Conservation (phyloP, 2,888 invertebrate genomes). For the Parnassius smintheus region DNA sequence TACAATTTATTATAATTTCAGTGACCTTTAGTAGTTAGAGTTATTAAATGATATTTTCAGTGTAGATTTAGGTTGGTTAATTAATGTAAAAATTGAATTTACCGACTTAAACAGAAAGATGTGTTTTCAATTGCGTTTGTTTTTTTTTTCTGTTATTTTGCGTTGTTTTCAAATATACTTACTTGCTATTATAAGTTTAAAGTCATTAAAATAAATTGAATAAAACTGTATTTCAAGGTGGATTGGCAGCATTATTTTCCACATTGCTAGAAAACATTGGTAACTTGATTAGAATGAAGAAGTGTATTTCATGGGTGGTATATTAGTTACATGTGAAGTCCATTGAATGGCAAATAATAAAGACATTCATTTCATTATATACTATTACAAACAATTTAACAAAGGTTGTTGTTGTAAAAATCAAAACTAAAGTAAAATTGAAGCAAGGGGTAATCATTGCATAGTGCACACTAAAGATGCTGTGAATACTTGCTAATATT, state of each 20-base stretch:
- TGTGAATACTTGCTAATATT: too few relatives aligned
- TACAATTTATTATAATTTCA: slow-evolving; percentile 33
- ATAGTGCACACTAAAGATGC: too few relatives aligned
- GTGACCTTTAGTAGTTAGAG: slow-evolving; percentile 30
- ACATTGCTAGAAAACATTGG: neutral
- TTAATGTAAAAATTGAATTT: neutral
- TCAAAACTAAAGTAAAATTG: too few relatives aligned
- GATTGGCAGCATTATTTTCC: neutral
- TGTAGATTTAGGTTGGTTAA: neutral
- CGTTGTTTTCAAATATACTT: neutral
- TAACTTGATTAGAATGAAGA: neutral
- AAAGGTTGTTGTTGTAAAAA: too few relatives aligned
- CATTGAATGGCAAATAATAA: too few relatives aligned
- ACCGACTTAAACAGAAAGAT: neutral
- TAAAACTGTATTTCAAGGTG: neutral
- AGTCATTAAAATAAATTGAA: neutral
- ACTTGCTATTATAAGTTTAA: neutral
- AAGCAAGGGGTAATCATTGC: too few relatives aligned
- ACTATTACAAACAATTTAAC: too few relatives aligned
- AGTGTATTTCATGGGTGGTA: too few relatives aligned
- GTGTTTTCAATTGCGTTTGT: slow-evolving; percentile 5
- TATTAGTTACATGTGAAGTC: too few relatives aligned
- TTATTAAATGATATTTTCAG: slow-evolving; percentile 13
- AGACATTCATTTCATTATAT: too few relatives aligned
- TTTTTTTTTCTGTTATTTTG: neutral